phyloP scores from a whole-genome alignment of 2,113 vertebrate species.

The Toxostoma redivivum region DNA sequence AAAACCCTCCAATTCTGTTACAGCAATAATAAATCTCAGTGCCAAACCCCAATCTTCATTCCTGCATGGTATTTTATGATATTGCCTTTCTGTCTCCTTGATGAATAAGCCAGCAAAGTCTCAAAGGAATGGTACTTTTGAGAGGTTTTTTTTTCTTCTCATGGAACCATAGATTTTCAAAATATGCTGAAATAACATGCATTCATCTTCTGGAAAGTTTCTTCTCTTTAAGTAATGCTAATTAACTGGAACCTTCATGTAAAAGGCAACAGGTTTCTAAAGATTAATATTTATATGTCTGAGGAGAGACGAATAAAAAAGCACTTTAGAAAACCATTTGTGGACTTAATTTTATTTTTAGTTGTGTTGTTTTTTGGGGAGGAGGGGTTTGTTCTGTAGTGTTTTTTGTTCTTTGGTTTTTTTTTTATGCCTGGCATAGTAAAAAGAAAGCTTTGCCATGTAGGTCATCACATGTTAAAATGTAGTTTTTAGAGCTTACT shows the following conservation, averaged over 20 bases:
- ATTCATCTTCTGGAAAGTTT: background rate
- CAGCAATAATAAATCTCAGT: background rate
- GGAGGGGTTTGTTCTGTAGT: background rate
- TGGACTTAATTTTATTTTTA: background rate
- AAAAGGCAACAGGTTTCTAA: background rate
- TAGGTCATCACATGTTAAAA: background rate
- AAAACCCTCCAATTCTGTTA: background rate
- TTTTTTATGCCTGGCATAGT: background rate
- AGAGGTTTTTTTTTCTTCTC: background rate
- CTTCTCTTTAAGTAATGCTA: background rate
- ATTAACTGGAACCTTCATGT: background rate
- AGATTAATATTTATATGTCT: background rate
- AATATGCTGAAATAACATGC: background rate
- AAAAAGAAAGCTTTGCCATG: background rate
- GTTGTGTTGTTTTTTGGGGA: background rate
- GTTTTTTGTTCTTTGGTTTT: background rate
- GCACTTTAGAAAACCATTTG: background rate
- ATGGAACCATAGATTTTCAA: background rate
- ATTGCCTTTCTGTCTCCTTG: background rate
- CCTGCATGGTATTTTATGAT: background rate
- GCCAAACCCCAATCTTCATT: background rate
- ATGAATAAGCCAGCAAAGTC: background rate
- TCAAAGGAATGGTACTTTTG: background rate
- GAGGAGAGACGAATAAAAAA: background rate
- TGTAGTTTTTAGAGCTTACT: background rate